Evolutionary conservation across 2,113 vertebrate genomes (phyloP).

Genomic region (Pica pica): DNA sequence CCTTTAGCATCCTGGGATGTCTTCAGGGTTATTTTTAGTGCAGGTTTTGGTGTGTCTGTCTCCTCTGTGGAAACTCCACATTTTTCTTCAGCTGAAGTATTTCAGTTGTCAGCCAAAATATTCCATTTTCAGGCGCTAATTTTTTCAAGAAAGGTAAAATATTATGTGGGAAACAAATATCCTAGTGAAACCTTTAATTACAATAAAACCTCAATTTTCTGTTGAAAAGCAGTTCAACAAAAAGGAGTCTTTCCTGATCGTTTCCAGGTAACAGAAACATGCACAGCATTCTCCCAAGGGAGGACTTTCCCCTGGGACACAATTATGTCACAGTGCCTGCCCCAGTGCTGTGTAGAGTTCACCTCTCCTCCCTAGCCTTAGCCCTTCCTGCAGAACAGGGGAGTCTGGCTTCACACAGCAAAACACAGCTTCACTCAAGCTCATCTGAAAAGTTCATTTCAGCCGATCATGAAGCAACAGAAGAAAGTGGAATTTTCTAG

Average conservation of each 20-base stretch:
- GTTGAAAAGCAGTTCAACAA: neutral
- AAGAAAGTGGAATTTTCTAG: neutral
- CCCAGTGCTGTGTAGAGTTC: rapidly evolving
- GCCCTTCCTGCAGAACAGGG: neutral
- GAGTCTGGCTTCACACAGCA: neutral
- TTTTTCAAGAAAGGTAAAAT: neutral
- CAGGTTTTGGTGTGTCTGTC: neutral
- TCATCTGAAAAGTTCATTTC: neutral
- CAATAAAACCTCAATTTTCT: neutral
- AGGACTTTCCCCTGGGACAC: neutral
- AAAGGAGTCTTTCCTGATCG: neutral
- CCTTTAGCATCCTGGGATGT: neutral
- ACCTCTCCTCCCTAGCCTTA: neutral
- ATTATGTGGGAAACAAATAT: neutral
- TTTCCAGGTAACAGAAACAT: neutral
- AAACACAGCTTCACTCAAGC: neutral
- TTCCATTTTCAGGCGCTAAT: neutral
- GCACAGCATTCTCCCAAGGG: neutral
- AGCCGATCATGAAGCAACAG: neutral
- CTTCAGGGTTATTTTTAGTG: neutral
- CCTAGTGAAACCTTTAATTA: neutral
- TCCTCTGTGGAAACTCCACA: neutral
- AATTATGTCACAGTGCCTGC: neutral
- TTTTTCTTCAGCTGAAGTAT: neutral
- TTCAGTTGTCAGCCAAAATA: neutral